A percentile compares a stretch with the other conserved stretches of the same genome.
Evolutionary conservation across 2,113 vertebrate species (phyloP).

Genomic region (Rhegmatorhina hoffmannsi): DNA sequence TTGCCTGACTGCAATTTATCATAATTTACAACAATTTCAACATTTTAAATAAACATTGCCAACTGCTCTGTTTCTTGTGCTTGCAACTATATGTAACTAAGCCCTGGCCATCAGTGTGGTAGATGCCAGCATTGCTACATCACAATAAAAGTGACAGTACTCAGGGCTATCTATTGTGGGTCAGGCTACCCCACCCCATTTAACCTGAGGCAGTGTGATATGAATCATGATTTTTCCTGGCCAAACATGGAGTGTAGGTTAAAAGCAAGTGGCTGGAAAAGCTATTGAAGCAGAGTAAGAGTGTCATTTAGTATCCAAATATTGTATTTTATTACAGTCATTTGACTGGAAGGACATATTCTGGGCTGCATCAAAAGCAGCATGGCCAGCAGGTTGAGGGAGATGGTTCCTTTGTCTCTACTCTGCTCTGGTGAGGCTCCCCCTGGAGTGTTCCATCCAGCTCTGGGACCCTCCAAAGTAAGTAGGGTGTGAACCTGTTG

Average conservation of each 20-base stretch:
- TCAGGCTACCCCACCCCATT: background rate
- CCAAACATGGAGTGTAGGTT: background rate
- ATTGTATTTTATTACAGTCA: background rate
- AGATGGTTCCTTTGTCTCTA: background rate
- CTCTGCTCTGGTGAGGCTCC: fast-evolving
- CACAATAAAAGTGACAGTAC: fast-evolving
- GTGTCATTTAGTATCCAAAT: background rate
- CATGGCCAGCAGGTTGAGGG: background rate
- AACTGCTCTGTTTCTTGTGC: background rate
- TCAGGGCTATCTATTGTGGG: background rate
- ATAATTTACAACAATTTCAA: background rate
- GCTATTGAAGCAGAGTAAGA: background rate
- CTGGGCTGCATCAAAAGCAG: background rate
- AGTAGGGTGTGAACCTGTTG: background rate
- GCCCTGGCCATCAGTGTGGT: background rate
- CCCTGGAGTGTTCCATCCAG: fast-evolving
- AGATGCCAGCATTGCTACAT: background rate
- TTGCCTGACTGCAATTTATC: background rate
- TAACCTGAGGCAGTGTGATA: background rate
- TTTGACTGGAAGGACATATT: background rate
- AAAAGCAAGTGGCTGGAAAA: background rate
- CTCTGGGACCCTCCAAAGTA: too few species aligned
- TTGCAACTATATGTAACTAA: background rate
- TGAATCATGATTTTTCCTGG: fast-evolving
- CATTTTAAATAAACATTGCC: conserved; percentile 17